Base-by-base conservation (phyloP, 37 sponge, comb jelly and placozoan species). In the Amphimedon queenslandica region DNA sequence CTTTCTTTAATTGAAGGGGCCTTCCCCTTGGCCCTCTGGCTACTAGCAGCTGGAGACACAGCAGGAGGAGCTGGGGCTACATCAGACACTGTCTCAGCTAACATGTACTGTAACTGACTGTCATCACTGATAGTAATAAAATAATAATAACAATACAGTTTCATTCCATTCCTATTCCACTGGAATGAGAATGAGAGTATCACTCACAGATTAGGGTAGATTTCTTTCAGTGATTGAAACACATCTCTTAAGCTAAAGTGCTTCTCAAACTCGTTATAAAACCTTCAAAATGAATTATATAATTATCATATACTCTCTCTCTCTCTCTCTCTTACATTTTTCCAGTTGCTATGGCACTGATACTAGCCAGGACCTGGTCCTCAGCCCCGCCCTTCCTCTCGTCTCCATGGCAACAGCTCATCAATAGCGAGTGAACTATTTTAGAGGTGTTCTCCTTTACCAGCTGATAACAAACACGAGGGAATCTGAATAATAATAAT, bases 201-300 rank as follows among this genome's bases (percentile, higher is more conserved):
- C 51, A 13, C 51, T 47, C 55, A 84, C 84, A 84, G 5, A n/a
- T 77, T 64, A 18, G 78, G 84, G 23, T 77, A 72, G 23, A n/a
- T 21, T 5, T 10, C 0, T 40, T 64, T 72, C 29, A 84, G 65
- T 24, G 63, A 8, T 31, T 53, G 33, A 29, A 84, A 66, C 56
- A 37, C 34, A 8, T 53, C 67, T 18, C 21, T 36, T 0, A 87
- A 68, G 66, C 72, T 72, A 43, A 72, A 87, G 38, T 81, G 87
- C 40, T 80, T 80, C 72, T 81, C 66, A 40, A 76, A 81, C 72
- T 87, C 82, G 18, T 71, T 42, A 20, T 77, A 30, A 56, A 87
- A 81, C 23, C 87, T 87, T 56, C 18, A 64, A 57, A 72, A 5
- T 11, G 29, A 40, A 47, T 47, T 47, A 13, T 47, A 47, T 8